Evolutionary conservation across 1,140 invertebrate genomes (phyloP), one percentile per base, ranked within the genome.

Genomic region (Penaeus vannamei): DNA sequence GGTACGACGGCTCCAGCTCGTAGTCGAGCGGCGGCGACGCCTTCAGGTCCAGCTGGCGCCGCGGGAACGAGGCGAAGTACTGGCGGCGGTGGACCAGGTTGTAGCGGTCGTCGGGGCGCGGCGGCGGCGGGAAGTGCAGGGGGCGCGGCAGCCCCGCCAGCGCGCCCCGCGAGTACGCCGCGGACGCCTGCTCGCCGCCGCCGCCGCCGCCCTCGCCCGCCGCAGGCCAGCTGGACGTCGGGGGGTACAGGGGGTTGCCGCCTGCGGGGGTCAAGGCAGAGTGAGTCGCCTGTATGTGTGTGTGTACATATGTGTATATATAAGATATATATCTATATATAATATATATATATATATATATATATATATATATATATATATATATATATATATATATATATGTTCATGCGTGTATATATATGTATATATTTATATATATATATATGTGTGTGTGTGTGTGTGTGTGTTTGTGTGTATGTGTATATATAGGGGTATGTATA

Each of bases 181-280:
- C 62, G n/a, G 66, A 64, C 32, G 46, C 26, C n/a, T 32, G 32
- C 26, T 36, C 82, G 29, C 26, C n/a, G 12, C 22, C 32, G n/a
- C 81, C 26, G 36, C 23, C 83, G 12, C 5, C 23, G 7, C 61
- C 46, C 26, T 77, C 36, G 46, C 61, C 36, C 32, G 32, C 19
- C 77, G 32, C 53, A 3, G 77, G 29, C 85, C 85, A 87, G 77
- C 85, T 87, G 22, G 85, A 80, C 59, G 85, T 87, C 23, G 85
- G 85, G n/a, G 77, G 20, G 26, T 87, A 81, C 29, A 80, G 61
- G 32, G 77, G 59, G 14, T 26, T 87, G 85, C 85, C 42, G 26
- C 85, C 85, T 87, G 85, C 32, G 66, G 66, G 20, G 12, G 23
- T 3, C 32, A 17, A 23, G n/a, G 20, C 29, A 19, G 19, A n/a